phyloP scores from a whole-genome alignment of 2,113 vertebrate species.

The Tinamus guttatus region DNA sequence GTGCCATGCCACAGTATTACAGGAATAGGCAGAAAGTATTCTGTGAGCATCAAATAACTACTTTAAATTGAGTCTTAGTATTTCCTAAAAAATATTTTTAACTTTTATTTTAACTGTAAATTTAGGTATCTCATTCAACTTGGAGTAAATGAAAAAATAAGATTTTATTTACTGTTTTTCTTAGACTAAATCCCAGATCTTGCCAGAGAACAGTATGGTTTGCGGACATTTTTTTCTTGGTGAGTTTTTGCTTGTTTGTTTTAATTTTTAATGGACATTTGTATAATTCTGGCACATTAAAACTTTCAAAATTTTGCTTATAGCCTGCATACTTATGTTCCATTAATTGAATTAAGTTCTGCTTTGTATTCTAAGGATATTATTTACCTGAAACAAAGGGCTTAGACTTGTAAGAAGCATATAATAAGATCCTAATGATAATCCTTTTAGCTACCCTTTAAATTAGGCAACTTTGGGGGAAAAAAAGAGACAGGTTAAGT shows the following conservation, averaged over 20 bases:
- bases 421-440: neutral
- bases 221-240: neutral
- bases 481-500: rapidly evolving
- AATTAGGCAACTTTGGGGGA: neutral
- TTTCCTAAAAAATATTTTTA: neutral
- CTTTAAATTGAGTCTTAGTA: neutral
- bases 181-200: neutral
- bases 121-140: neutral
- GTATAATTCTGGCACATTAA: neutral
- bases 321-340: neutral
- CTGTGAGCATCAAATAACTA: neutral
- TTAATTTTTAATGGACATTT: neutral
- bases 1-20: neutral
- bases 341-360: neutral
- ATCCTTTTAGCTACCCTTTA: neutral
- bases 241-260: neutral
- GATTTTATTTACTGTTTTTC: neutral
- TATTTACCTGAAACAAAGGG: neutral
- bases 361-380: neutral
- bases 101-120: neutral
- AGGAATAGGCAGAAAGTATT: neutral
- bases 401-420: neutral
- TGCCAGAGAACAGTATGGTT: neutral
- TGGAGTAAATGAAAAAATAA: neutral
- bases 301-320: neutral